Evolutionary conservation across 2,888 invertebrate genomes (phyloP), one percentile per base, ranked within the genome.

Genomic region (Microctonus hyperodae): DNA sequence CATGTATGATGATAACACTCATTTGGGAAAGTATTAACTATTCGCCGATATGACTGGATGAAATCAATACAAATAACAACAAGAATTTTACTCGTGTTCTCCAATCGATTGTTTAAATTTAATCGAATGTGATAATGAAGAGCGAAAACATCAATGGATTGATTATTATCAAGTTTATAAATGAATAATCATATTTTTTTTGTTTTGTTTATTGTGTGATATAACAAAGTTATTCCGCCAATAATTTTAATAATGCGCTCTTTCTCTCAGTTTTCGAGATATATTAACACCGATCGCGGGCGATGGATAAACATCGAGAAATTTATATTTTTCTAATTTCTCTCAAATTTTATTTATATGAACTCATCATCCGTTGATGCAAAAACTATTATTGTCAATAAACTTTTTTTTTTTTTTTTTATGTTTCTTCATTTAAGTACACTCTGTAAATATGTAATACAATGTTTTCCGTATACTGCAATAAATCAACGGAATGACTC

Each of bases 391-490:
- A 50, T 31, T 10, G 25, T n/a, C 44, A 20, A 31, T 22, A 31
- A 44, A 25, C 16, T 22, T 48, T 50, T 62, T 11, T 67, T 61
- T 31, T 13, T 9, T 59, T 37, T 48, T 25, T 35, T 44, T 50
- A 48, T 58, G 35, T 16, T 33, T 22, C 56, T 61, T 63, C 25
- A 63, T 62, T 64, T 20, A 20, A 63, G 31, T 31, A 61, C 16
- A 50, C 40, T 60, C 44, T 69, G 63, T 64, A 61, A 57, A 68
- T 56, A 65, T 62, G 58, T 65, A 53, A 44, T 53, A n/a, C 28
- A 51, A 48, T 65, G 25, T 53, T 65, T 65, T 40, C 31, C 40
- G 28, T 28, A 44, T 31, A 28, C 11, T 37, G 20, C 33, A 57
- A 58, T 20, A 51, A 57, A 59, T 37, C 4, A n/a, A 37, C n/a